Evolutionary conservation across 64 coral and sea anemone species (phyloP).

Genomic region (Acropora yongei): DNA sequence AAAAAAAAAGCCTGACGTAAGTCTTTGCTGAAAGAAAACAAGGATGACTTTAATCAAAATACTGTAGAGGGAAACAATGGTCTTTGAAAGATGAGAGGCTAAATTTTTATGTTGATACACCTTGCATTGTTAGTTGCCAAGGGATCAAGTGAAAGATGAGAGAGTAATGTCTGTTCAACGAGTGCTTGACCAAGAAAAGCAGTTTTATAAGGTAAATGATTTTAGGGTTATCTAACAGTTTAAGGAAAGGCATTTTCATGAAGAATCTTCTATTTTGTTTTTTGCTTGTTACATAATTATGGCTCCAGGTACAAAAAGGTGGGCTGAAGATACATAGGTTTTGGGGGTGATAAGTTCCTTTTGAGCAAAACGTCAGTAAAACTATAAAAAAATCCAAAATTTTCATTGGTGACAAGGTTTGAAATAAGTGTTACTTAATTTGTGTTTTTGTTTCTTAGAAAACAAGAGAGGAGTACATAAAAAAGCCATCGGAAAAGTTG

Average conservation of each 20-base stretch:
- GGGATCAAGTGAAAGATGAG: conserved; percentile 76
- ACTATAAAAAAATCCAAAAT: not conserved
- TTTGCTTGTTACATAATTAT: too few species aligned
- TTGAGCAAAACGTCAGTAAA: too few species aligned
- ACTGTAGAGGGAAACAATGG: not conserved
- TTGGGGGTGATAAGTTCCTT: too few species aligned
- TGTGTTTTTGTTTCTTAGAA: conserved; percentile 50
- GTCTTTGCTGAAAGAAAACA: too few species aligned
- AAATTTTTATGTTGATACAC: not conserved
- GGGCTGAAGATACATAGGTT: too few species aligned
- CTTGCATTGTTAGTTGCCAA: conserved; percentile 11
- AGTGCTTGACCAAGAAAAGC: conserved; percentile 75
- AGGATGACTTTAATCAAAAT: not conserved
- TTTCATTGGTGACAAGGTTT: not conserved
- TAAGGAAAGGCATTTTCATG: too few species aligned
- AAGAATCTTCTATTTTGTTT: too few species aligned
- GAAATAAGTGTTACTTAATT: not conserved
- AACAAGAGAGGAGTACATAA: conserved; percentile 93
- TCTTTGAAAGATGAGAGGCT: not conserved
- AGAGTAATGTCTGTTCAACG: conserved; percentile 75
- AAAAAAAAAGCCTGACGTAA: not conserved
- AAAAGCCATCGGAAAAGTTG: conserved; percentile 87
- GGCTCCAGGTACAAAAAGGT: too few species aligned
- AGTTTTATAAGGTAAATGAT: conserved; percentile 76
- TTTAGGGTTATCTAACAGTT: too few species aligned